Percentiles rank a stretch among this genome's conserved stretches.
These are phyloP conservation scores for Ardeotis arabs DNA, from an alignment of 2,113 vertebrate genomes.

Conservation along the genomic window DNA sequence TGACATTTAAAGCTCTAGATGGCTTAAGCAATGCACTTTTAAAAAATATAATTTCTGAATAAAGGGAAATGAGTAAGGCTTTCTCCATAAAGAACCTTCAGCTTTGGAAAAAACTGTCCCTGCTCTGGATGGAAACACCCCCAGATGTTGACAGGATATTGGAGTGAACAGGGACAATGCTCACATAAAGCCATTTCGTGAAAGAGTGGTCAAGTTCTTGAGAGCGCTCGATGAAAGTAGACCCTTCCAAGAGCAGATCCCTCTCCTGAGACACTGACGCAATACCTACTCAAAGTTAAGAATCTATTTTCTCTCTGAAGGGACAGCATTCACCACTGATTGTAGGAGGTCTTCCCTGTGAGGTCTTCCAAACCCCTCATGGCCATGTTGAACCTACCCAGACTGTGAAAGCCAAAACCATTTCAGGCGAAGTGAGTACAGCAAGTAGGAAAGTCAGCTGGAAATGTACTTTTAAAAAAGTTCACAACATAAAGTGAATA, in stretches of 20 bases:
- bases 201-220: neutral
- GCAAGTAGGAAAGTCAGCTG: slow-evolving; percentile 37
- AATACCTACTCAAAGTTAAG: neutral
- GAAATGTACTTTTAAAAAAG: neutral
- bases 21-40: neutral
- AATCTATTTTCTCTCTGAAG: neutral
- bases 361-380: slow-evolving; percentile 10
- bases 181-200: neutral
- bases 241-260: neutral
- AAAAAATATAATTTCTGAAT: neutral
- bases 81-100: neutral
- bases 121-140: neutral
- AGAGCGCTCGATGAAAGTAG: neutral
- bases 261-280: neutral
- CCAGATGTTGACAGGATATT: neutral
- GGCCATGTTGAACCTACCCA: neutral
- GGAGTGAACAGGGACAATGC: neutral
- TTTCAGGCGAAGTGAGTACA: neutral
- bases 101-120: neutral
- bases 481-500: neutral
- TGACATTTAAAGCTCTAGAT: slow-evolving; percentile 1
- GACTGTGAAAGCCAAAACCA: neutral
- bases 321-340: neutral
- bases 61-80: neutral
- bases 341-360: slow-evolving; percentile 62